Percentiles rank a stretch among this genome's conserved stretches.
These are phyloP conservation scores for Yponomeuta plumbellus DNA, from an alignment of 2,888 invertebrate species.

Conservation along the genomic window DNA sequence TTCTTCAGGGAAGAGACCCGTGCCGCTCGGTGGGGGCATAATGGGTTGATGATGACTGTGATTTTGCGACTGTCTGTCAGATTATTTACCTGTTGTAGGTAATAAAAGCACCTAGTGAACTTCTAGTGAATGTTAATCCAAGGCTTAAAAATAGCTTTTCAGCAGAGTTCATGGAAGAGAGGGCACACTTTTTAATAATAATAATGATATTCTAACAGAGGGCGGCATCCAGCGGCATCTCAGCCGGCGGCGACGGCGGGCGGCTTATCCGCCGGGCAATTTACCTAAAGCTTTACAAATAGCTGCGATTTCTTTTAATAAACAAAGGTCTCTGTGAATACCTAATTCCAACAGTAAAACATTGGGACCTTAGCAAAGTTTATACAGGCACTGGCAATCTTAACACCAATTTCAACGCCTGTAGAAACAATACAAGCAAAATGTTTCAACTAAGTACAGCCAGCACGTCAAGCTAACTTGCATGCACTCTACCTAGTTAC, in stretches of 20 bases:
- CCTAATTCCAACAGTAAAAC: not conserved
- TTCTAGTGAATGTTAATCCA: too few species aligned
- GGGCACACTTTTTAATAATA: not conserved
- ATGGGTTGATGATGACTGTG: too few species aligned
- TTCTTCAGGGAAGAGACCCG: too few species aligned
- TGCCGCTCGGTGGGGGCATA: too few species aligned
- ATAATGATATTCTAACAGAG: not conserved
- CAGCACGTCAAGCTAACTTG: too few species aligned
- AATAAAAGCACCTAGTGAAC: too few species aligned
- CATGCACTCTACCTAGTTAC: too few species aligned
- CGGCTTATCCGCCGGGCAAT: conserved; percentile 25
- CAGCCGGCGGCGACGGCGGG: not conserved
- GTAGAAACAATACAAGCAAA: too few species aligned
- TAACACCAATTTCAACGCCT: not conserved
- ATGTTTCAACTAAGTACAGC: too few species aligned
- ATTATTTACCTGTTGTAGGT: too few species aligned
- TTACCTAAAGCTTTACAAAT: conserved; percentile 35
- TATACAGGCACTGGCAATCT: not conserved
- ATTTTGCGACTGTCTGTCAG: too few species aligned
- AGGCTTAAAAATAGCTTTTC: too few species aligned
- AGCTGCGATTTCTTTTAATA: conserved; percentile 35
- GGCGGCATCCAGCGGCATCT: not conserved
- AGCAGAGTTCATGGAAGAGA: not conserved
- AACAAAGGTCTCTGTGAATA: conserved; percentile 18
- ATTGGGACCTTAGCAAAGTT: not conserved